A percentile compares a stretch with the other conserved stretches of the same genome.
phyloP scores from a whole-genome alignment of 1,140 invertebrate species.

The Ceratitis capitata region DNA sequence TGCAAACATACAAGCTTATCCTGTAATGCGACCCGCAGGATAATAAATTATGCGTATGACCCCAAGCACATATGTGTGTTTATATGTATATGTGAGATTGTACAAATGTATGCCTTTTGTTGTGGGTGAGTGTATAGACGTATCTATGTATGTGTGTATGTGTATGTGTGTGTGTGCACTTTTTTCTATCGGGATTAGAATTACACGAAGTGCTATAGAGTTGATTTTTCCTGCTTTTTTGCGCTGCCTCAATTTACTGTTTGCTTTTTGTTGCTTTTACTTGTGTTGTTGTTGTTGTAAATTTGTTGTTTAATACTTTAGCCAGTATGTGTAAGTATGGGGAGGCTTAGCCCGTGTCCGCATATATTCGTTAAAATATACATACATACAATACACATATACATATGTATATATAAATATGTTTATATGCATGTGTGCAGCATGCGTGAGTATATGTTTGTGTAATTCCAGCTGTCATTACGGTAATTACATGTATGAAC shows the following conservation, averaged over 20 bases:
- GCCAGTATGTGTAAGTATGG: neutral
- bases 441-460: neutral
- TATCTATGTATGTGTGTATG: neutral
- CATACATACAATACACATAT: no score
- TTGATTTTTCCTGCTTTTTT: neutral
- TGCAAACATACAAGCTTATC: constrained; percentile 22
- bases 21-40: constrained; percentile 23
- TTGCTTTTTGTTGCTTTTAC: no score
- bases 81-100: no score
- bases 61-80: neutral
- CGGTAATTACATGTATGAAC: constrained; percentile 35
- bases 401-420: no score
- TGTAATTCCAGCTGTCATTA: constrained; percentile 35
- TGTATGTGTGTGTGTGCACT: neutral
- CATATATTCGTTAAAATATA: no score
- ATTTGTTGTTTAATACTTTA: neutral
- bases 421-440: neutral
- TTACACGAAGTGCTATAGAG: constrained; percentile 5
- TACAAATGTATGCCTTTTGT: neutral
- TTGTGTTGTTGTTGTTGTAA: neutral
- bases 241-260: neutral
- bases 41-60: constrained; percentile 34
- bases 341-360: neutral
- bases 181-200: neutral
- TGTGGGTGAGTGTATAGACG: neutral